phyloP scores from a whole-genome alignment of 2,888 invertebrate genomes.

The Galerucella calmariensis region DNA sequence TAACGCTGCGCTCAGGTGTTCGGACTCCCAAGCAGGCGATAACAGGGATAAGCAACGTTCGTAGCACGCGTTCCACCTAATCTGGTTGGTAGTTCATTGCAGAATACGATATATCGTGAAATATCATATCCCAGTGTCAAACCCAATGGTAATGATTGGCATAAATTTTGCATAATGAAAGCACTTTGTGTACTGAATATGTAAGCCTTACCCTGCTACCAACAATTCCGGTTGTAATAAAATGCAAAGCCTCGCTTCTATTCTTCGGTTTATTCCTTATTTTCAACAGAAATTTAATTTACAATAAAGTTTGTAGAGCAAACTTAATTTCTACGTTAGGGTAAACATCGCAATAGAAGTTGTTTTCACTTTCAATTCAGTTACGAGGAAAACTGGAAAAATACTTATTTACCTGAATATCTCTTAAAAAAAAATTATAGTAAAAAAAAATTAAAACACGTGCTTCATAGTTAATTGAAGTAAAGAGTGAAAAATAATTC shows the following conservation, averaged over 20 bases:
- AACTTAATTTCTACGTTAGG: neutral
- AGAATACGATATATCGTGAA: conserved; percentile 61
- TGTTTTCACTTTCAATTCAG: neutral
- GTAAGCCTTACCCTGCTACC: conserved; percentile 50
- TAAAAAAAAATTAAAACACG: too few species aligned
- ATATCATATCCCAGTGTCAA: conserved; percentile 65
- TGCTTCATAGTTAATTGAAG: too few species aligned
- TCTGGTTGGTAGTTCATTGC: conserved; percentile 62
- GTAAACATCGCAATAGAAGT: neutral
- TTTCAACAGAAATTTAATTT: conserved; percentile 42
- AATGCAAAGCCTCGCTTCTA: conserved; percentile 50
- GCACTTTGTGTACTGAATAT: conserved; percentile 58
- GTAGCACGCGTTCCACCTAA: conserved; percentile 57
- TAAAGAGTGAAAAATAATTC: too few species aligned
- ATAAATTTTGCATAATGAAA: conserved; percentile 65
- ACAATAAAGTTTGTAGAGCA: conserved; percentile 33
- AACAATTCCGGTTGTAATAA: conserved; percentile 55
- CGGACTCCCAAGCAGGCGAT: conserved; percentile 63
- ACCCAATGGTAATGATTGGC: conserved; percentile 66
- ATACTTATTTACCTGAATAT: neutral
- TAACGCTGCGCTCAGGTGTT: conserved; percentile 63
- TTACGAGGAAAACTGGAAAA: neutral
- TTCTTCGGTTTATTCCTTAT: conserved; percentile 43
- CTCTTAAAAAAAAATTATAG: too few species aligned
- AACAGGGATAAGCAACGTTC: conserved; percentile 64